A percentile compares a stretch with the other conserved stretches of the same genome.
phyloP scores from a whole-genome alignment of 2,113 vertebrate species.

The Neolamprologus devosi region DNA sequence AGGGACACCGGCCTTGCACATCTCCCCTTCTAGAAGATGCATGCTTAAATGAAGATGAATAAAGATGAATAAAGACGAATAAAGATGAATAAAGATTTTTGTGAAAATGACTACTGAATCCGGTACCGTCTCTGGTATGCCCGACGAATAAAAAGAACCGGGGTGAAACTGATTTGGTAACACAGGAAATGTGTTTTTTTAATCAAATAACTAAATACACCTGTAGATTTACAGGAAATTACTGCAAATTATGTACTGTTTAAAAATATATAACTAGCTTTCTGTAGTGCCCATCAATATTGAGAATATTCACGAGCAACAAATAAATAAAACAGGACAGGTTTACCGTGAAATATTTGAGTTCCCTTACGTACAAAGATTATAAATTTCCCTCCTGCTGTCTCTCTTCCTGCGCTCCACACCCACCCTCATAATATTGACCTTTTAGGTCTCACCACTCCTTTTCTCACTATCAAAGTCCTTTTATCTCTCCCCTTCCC shows the following conservation, averaged over 20 bases:
- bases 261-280: neutral
- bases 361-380: neutral
- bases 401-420: neutral
- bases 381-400: neutral
- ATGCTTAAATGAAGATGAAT: neutral
- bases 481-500: slow-evolving; percentile 16
- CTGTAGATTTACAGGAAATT: neutral
- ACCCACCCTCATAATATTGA: neutral
- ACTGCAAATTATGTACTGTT: neutral
- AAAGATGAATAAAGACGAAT: neutral
- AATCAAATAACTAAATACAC: neutral
- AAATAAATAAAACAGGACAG: neutral
- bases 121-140: neutral
- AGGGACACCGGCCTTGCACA: neutral
- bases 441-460: slow-evolving; percentile 1
- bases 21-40: neutral
- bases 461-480: slow-evolving; percentile 24
- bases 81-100: neutral
- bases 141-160: neutral
- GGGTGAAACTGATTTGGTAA: neutral
- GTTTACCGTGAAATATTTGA: neutral
- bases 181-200: neutral
- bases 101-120: neutral
- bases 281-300: neutral
- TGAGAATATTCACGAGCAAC: neutral